Evolutionary conservation across 1,140 invertebrate genomes (phyloP).

Genomic region (Triops cancriformis): DNA sequence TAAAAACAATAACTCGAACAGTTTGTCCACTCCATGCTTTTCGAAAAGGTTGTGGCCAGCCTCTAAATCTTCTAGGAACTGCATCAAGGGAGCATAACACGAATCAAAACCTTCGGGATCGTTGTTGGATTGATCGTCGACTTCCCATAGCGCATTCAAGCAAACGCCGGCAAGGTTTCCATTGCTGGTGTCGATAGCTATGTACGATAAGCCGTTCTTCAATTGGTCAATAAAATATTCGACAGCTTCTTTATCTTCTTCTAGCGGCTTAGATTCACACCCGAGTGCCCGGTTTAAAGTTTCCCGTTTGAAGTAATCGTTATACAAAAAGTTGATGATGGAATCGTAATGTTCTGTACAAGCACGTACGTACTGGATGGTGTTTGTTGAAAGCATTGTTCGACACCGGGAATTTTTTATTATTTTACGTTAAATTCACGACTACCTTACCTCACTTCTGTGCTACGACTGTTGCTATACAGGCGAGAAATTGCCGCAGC

Average conservation of each 20-base stretch:
- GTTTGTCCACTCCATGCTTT: background rate
- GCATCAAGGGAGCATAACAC: background rate
- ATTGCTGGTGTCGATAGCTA: background rate
- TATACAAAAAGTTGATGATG: background rate
- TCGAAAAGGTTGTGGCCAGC: background rate
- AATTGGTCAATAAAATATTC: background rate
- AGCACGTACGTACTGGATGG: background rate
- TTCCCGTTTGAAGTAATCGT: background rate
- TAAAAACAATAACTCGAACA: slow-evolving; percentile 22
- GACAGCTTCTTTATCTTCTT: background rate
- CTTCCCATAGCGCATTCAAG: background rate
- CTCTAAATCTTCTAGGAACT: background rate
- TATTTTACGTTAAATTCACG: background rate
- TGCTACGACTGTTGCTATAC: too few relatives aligned
- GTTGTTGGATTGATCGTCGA: background rate
- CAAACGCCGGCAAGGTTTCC: background rate
- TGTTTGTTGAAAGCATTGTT: background rate
- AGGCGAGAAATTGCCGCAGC: too few relatives aligned
- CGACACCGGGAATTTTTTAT: background rate
- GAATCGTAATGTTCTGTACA: background rate
- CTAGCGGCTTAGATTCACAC: background rate
- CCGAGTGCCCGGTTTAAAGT: background rate
- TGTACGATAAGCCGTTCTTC: background rate
- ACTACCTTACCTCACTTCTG: too few relatives aligned
- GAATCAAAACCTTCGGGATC: background rate